Evolutionary conservation across 92 coral and sea anemone species (phyloP).

Genomic region (Phenganax marumi): DNA sequence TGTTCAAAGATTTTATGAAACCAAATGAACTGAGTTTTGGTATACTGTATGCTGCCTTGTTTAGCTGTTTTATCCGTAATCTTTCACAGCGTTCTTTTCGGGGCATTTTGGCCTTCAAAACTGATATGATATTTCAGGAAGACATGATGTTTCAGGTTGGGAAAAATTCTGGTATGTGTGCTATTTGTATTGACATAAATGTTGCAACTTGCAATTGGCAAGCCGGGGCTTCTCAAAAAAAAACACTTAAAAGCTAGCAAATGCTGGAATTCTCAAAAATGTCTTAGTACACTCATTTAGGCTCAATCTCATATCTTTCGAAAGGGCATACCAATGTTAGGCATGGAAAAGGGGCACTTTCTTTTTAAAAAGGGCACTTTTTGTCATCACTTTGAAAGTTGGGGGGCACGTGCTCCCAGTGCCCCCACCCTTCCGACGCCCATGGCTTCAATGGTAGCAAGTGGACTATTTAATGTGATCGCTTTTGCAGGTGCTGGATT

Average conservation of each 20-base stretch:
- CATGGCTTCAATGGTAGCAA: no score
- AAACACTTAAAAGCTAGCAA: no score
- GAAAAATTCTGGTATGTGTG: neutral
- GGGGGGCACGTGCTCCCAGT: conserved; percentile 3
- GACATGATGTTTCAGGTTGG: neutral
- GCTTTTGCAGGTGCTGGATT: no score
- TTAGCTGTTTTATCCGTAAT: neutral
- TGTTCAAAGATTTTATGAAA: neutral
- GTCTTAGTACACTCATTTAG: no score
- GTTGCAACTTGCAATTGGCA: neutral
- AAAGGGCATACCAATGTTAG: no score
- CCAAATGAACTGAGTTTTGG: neutral
- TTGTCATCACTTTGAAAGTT: neutral
- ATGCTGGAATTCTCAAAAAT: neutral
- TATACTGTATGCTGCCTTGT: neutral
- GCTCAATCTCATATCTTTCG: no score
- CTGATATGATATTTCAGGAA: neutral
- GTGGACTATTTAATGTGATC: no score
- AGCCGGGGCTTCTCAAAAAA: no score
- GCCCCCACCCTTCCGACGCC: no score
- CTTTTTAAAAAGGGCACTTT: conserved; percentile 2
- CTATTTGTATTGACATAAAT: neutral
- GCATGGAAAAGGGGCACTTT: no score
- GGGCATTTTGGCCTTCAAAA: neutral
- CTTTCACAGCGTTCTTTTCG: neutral